A percentile compares a stretch with the other conserved stretches of the same genome.
phyloP scores from a whole-genome alignment of 2,888 invertebrate species.

The Odiellus spinosus region DNA sequence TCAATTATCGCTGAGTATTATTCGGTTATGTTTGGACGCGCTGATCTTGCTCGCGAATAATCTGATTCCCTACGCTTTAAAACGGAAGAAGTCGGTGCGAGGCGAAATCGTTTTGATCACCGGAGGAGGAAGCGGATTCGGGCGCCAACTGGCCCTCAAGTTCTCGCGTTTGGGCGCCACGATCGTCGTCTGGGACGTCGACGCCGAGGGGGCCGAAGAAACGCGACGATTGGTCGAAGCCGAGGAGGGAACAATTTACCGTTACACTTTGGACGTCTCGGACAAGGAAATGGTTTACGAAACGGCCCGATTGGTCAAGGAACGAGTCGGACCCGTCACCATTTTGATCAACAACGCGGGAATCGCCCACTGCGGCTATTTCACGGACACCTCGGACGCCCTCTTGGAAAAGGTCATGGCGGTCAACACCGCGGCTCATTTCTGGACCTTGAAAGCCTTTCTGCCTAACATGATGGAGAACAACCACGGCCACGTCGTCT shows the following conservation, averaged over 20 bases:
- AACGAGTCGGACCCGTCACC: slow-evolving; percentile 62
- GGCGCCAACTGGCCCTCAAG: slow-evolving; percentile 53
- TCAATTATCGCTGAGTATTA: too few species aligned
- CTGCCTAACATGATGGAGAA: slow-evolving; percentile 72
- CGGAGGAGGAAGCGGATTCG: slow-evolving; percentile 75
- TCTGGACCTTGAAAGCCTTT: slow-evolving; percentile 51
- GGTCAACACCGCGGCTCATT: not conserved
- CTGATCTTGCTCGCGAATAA: too few species aligned
- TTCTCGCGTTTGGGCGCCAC: slow-evolving; percentile 56
- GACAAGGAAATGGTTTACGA: slow-evolving; percentile 62
- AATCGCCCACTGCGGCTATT: slow-evolving; percentile 57
- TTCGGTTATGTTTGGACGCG: too few species aligned
- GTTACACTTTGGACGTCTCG: slow-evolving; percentile 66
- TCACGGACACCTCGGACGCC: slow-evolving; percentile 68
- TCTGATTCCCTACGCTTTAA: too few species aligned
- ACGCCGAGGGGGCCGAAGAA: slow-evolving; percentile 53
- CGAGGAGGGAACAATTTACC: slow-evolving; percentile 58
- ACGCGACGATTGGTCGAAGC: slow-evolving; percentile 52
- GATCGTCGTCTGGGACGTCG: slow-evolving; percentile 77
- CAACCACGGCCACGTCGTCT: slow-evolving; percentile 79
- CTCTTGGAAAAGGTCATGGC: slow-evolving; percentile 30
- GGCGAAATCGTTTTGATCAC: slow-evolving; percentile 69
- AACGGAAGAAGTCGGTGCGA: too few species aligned
- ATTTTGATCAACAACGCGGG: slow-evolving; percentile 86
- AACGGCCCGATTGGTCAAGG: slow-evolving; percentile 50